phyloP scores from a whole-genome alignment of 2,113 vertebrate genomes.

The Trogon surrucura region DNA sequence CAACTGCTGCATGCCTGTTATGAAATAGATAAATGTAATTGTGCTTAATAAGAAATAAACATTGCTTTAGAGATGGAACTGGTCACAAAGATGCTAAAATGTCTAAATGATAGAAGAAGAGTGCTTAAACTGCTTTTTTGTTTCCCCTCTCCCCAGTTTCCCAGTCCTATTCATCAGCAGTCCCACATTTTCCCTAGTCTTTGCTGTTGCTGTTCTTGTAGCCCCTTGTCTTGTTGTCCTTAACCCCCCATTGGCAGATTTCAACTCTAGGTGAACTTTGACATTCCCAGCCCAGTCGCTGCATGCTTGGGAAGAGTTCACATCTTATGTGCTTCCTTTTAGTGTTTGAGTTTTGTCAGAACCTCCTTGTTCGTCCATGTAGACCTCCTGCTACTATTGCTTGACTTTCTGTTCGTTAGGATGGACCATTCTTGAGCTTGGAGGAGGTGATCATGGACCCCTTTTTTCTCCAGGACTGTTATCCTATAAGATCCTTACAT shows the following conservation, averaged over 20 bases:
- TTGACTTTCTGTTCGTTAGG: background rate
- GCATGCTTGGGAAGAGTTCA: background rate
- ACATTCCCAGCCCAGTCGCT: background rate
- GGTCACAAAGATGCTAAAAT: background rate
- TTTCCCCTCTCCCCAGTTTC: background rate
- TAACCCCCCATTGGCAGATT: background rate
- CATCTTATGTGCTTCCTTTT: background rate
- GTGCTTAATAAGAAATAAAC: background rate
- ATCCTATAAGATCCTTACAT: background rate
- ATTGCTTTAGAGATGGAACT: background rate
- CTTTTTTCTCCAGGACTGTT: background rate
- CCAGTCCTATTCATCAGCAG: background rate
- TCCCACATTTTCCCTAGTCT: background rate
- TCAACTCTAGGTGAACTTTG: background rate
- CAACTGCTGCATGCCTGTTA: background rate
- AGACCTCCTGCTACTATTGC: background rate
- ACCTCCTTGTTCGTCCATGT: background rate
- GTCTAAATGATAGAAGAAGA: background rate
- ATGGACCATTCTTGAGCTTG: background rate
- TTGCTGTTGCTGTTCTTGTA: background rate
- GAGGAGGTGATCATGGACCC: background rate
- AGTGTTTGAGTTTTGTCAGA: background rate
- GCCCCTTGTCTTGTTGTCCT: background rate
- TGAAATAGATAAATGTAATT: background rate
- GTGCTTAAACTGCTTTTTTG: background rate